phyloP scores from a whole-genome alignment of 2,113 vertebrate genomes.

The Sardina pilchardus region DNA sequence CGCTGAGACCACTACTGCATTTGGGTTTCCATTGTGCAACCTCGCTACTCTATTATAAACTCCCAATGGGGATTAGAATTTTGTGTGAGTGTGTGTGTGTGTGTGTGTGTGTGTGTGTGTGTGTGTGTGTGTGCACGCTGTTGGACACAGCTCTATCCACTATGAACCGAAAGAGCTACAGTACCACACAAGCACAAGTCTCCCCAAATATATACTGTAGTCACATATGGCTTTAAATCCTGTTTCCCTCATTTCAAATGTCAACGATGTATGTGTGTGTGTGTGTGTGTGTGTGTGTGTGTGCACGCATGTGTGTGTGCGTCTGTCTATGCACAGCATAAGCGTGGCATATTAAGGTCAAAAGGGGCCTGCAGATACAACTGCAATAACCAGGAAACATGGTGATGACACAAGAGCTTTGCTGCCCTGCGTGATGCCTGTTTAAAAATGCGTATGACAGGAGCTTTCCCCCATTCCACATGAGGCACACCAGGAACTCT shows the following conservation, averaged over 20 bases:
- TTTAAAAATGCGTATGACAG: background rate
- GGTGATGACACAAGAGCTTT: background rate
- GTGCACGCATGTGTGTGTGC: background rate
- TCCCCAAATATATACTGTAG: background rate
- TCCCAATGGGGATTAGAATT: background rate
- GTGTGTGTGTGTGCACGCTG: background rate
- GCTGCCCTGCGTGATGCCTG: background rate
- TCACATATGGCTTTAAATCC: background rate
- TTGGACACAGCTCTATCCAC: background rate
- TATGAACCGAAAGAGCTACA: background rate
- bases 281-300: background rate
- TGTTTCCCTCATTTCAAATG: background rate
- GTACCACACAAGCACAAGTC: background rate
- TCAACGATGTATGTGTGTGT: background rate
- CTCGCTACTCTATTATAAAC: background rate
- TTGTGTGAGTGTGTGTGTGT: background rate
- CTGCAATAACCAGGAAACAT: background rate
- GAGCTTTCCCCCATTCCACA: background rate
- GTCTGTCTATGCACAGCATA: background rate
- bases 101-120: background rate
- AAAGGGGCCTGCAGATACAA: background rate
- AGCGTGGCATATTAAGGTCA: background rate
- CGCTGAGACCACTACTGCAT: background rate
- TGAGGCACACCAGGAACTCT: background rate
- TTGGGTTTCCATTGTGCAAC: background rate